Conservation (phyloP, 2,113 vertebrate genomes). For the Cyprinodon tularosa region DNA sequence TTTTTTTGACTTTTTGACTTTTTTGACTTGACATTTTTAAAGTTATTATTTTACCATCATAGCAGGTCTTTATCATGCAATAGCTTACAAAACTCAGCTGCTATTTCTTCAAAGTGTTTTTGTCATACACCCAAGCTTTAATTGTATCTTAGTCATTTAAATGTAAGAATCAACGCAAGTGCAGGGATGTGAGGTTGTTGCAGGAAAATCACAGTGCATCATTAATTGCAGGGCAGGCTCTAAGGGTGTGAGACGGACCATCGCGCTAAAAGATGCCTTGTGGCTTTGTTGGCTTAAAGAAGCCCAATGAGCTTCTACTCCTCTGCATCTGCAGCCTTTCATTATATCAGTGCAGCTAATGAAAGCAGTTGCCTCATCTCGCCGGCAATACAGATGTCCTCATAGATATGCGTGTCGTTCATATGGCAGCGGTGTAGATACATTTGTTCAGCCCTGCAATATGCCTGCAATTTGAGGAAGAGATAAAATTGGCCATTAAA, state of each 20-base stretch:
- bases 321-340: conserved; percentile 39
- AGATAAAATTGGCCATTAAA: conserved; percentile 44
- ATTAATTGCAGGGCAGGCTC: conserved; percentile 54
- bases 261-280: conserved; percentile 37
- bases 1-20: too few relatives aligned
- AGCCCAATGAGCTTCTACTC: conserved; percentile 33
- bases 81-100: conserved; percentile 59
- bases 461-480: conserved; percentile 24
- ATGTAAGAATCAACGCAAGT: conserved; percentile 16
- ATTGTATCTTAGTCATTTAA: conserved; percentile 28
- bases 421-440: conserved; percentile 14
- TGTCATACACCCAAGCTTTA: conserved; percentile 10
- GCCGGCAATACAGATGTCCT: conserved; percentile 23
- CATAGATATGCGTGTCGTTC: conserved; percentile 23
- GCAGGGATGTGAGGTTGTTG: conserved; percentile 19
- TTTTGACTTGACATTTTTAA: too few relatives aligned
- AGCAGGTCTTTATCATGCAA: conserved; percentile 42
- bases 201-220: conserved; percentile 41
- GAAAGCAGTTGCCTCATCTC: conserved; percentile 37
- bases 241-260: conserved; percentile 32
- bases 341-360: conserved; percentile 32
- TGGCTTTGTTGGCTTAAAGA: conserved; percentile 20
- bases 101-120: conserved; percentile 39
- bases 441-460: conserved; percentile 5
- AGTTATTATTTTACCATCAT: conserved; percentile 65